Base-by-base conservation (phyloP, 2,888 invertebrate species). In the Archaeoteleia sp. region DNA sequence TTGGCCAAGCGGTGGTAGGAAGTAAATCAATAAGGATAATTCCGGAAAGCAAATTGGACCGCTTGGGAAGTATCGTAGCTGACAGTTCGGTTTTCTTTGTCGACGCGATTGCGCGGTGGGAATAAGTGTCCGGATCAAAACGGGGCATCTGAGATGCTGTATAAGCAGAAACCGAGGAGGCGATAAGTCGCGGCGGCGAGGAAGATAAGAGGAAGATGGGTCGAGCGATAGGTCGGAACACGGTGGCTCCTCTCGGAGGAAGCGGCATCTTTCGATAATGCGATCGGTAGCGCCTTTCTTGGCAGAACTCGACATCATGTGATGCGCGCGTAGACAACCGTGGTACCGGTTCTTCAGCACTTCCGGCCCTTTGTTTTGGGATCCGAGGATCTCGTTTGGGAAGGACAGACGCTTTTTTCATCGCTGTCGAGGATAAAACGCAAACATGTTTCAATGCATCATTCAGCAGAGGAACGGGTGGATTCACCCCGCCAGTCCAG, bases 381-480 rank as follows among this genome's bases (percentile, higher is more conserved):
- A 2, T 9, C 12, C 8, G 5, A 32, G 1, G 32, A 20, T 4
- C 2, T 10, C 12, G 5, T 2, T 15, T 37, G 25, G 14, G n/a
- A 7, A n/a, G 9, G 35, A 3, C 35, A 63, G 20, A 48, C 45
- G 51, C 51, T 45, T 35, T 57, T 7, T 1, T 9, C 13, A 13
- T 23, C 32, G 10, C 12, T 10, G 3, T 9, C 14, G 14, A 20
- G 37, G 7, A 23, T 17, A 12, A 30, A 23, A 7, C n/a, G 48
- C 63, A 77, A 67, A 51, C 76, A 93, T 93, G 93, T 93, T 93
- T 87, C 93, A 93, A 88, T 93, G 93, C 86, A 93, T 93, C 80
- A 92, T 92, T 83, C 93, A 92, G 87, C 93, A 92, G 87, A 90
- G 90, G 81, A 91, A 90, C 84, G 92, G 92, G 83, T 92, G 92